Base-by-base conservation (phyloP, 2,113 vertebrate species). In the Lamprologus speciosus region DNA sequence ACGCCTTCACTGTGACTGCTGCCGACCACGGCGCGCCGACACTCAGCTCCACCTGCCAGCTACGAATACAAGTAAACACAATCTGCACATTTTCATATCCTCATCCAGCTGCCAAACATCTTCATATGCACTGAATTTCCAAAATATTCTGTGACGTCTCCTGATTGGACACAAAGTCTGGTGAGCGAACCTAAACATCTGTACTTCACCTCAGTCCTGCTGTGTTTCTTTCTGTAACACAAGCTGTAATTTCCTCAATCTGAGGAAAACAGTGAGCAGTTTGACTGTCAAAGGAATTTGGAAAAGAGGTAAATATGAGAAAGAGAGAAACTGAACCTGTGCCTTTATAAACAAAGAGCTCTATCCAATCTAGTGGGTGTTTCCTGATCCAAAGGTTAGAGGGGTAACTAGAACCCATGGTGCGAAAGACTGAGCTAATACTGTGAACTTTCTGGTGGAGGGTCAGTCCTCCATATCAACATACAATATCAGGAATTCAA, bases 1-100 rank as follows among this genome's bases (percentile, higher is more conserved):
- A 99, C 35, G 21, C 94, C 54, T 95, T 99, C 91, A 97, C 96
- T 0, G 95, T 97, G 50, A 97, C 95, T 0, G 98, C 98, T 85
- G 96, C 96, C 0, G 99, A 99, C 93, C 97, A 96, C 1, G 98
- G 98, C 3, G 16, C 58, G 0, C 96, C 92, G 1, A 95, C 97
- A 2, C 97, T 94, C 91, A 98, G 96, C 84, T 95, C 97, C 0
- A 95, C 97, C 3, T 97, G 97, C 86, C 90, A 96, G 31, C 55
- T 99, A 8, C 96, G 93, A 17, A 90, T 99, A 53, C 97, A 98
- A 97, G 98, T 99, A 96, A 93, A 80, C 35, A 53, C 3, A 40
- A 53, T 50, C 12, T 33, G 6, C 12, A 35, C 21, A 70, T 42
- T 65, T 54, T 26, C 8, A 51, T 70, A 23, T 51, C 17, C 35